Evolutionary conservation across 2,888 invertebrate genomes (phyloP).

Genomic region (Margaritifera margaritifera): DNA sequence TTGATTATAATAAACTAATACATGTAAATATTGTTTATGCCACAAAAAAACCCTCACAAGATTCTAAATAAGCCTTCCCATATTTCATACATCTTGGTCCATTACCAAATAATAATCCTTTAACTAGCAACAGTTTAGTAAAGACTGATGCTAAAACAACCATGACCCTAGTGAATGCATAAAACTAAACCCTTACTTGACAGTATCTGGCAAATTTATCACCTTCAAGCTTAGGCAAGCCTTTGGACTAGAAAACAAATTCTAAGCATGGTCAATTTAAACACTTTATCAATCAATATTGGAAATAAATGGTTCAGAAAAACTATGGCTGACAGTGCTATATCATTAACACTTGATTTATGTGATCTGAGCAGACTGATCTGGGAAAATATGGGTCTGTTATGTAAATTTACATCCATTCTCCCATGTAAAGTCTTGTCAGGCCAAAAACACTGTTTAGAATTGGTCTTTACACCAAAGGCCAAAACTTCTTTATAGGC

Average conservation of each 20-base stretch:
- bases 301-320: slow-evolving; percentile 13
- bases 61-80: background rate
- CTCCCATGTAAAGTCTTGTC: slow-evolving; percentile 8
- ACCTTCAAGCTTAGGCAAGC: slow-evolving; percentile 7
- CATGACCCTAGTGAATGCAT: slow-evolving; percentile 7
- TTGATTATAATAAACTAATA: too few species aligned
- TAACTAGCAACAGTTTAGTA: too few species aligned
- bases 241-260: slow-evolving; percentile 13
- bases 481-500: too few species aligned
- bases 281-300: slow-evolving; percentile 14
- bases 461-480: too few species aligned
- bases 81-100: background rate
- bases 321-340: slow-evolving; percentile 10
- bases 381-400: slow-evolving; percentile 17
- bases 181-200: slow-evolving; percentile 7
- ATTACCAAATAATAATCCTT: too few species aligned
- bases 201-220: slow-evolving; percentile 7
- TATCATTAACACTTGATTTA: slow-evolving; percentile 14
- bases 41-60: background rate
- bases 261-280: slow-evolving; percentile 13
- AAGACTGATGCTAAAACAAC: slow-evolving; percentile 1
- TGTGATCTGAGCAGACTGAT: slow-evolving; percentile 14
- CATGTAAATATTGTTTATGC: background rate
- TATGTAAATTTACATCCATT: slow-evolving; percentile 26
- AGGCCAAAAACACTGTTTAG: too few species aligned